A percentile compares a stretch with the other conserved stretches of the same genome.
phyloP scores from a whole-genome alignment of 2,888 invertebrate genomes.

The Apeira syringaria region DNA sequence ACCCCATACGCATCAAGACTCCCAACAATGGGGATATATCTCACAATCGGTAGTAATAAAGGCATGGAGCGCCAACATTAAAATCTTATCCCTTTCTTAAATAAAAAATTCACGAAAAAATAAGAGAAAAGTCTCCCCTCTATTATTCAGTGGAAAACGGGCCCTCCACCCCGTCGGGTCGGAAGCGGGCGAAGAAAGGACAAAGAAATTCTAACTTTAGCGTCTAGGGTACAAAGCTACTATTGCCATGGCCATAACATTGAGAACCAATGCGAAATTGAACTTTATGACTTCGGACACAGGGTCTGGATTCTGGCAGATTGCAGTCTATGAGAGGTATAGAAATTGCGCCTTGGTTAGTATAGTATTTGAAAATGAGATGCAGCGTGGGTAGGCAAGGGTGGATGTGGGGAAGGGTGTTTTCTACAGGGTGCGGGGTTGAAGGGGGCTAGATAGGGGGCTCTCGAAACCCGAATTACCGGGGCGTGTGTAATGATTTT shows the following conservation, averaged over 20 bases:
- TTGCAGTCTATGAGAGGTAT: slow-evolving; percentile 44
- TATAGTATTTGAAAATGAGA: slow-evolving; percentile 81
- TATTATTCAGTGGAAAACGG: slow-evolving; percentile 71
- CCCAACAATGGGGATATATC: slow-evolving; percentile 73
- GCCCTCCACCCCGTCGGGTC: slow-evolving; percentile 45
- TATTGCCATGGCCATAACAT: slow-evolving; percentile 52
- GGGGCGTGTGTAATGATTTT: slow-evolving; percentile 83
- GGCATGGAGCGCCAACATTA: slow-evolving; percentile 77
- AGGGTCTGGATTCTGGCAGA: slow-evolving; percentile 58
- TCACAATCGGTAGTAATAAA: slow-evolving; percentile 79
- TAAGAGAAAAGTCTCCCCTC: slow-evolving; percentile 71
- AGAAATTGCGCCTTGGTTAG: slow-evolving; percentile 65
- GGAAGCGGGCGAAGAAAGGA: slow-evolving; percentile 51
- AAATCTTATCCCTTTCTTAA: slow-evolving; percentile 84
- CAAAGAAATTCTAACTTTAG: slow-evolving; percentile 74
- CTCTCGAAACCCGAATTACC: slow-evolving; percentile 81
- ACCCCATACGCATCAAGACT: slow-evolving; percentile 75
- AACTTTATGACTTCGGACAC: slow-evolving; percentile 43
- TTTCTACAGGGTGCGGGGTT: slow-evolving; percentile 30
- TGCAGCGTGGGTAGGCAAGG: slow-evolving; percentile 65
- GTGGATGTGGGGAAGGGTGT: slow-evolving; percentile 34
- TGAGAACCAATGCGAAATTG: slow-evolving; percentile 38
- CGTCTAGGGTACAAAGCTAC: slow-evolving; percentile 62
- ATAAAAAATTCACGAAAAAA: slow-evolving; percentile 83
- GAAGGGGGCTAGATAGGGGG: slow-evolving; percentile 36